Conservation (phyloP, 2,888 invertebrate genomes). For the Pogonocherus hispidulus region DNA sequence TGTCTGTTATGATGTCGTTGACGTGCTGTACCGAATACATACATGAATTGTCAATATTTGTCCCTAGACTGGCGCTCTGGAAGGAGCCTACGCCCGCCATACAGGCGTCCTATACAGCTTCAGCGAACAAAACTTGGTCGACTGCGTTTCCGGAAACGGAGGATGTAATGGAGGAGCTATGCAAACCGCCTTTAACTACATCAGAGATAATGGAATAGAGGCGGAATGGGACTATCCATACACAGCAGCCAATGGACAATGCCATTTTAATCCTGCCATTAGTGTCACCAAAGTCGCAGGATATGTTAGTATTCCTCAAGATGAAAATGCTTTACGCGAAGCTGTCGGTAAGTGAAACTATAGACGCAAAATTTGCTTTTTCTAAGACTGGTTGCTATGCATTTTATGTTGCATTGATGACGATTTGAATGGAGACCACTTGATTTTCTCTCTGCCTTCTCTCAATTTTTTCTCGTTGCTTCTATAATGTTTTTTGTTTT, state of each 20-base stretch:
- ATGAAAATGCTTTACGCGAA: not conserved
- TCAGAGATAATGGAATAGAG: slow-evolving; percentile 44
- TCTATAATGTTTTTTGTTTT: not conserved
- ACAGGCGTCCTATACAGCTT: slow-evolving; percentile 41
- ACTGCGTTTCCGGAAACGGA: slow-evolving; percentile 38
- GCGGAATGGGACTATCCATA: slow-evolving; percentile 9
- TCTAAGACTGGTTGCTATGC: no score
- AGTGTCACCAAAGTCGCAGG: not conserved
- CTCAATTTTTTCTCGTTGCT: no score
- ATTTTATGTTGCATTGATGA: no score
- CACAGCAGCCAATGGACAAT: not conserved
- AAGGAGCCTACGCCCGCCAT: slow-evolving; percentile 42
- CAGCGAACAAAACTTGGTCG: slow-evolving; percentile 51
- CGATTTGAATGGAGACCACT: no score
- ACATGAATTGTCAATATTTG: no score
- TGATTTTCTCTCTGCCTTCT: no score
- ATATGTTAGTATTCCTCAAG: not conserved
- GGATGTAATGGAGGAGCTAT: slow-evolving; percentile 48
- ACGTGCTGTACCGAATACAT: no score
- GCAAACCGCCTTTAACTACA: slow-evolving; percentile 44
- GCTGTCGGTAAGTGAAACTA: not conserved
- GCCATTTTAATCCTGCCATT: not conserved
- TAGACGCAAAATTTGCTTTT: no score
- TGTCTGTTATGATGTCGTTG: no score
- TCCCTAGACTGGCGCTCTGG: slow-evolving; percentile 44